phyloP scores from a whole-genome alignment of 2,888 invertebrate genomes.

The Oithona nana region DNA sequence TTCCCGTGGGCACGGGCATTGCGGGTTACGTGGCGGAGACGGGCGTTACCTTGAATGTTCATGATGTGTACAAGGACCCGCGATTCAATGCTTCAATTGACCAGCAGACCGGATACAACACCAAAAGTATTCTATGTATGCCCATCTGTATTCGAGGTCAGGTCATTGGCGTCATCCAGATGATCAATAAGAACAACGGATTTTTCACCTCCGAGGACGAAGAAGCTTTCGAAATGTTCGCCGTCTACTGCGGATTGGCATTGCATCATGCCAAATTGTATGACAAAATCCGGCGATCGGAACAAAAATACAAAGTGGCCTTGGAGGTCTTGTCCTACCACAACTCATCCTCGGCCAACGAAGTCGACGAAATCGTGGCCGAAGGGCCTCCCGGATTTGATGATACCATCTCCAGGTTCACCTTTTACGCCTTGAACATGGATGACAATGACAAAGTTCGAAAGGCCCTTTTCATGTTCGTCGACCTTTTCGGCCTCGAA shows the following conservation, averaged over 20 bases:
- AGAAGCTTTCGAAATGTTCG: slow-evolving; percentile 60
- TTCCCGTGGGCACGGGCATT: slow-evolving; percentile 55
- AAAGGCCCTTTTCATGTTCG: slow-evolving; percentile 53
- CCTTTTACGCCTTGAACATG: slow-evolving; percentile 50
- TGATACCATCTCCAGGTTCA: slow-evolving; percentile 34
- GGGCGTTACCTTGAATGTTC: slow-evolving; percentile 57
- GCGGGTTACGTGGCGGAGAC: slow-evolving; percentile 62
- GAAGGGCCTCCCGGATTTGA: slow-evolving; percentile 4
- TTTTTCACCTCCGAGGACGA: slow-evolving; percentile 42
- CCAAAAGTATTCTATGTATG: slow-evolving; percentile 57
- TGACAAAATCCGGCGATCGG: slow-evolving; percentile 57
- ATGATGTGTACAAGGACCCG: slow-evolving; percentile 57
- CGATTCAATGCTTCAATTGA: slow-evolving; percentile 53
- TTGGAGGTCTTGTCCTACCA: slow-evolving; percentile 66
- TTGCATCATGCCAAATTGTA: slow-evolving; percentile 66
- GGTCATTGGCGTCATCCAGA: slow-evolving; percentile 68
- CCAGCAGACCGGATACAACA: slow-evolving; percentile 42
- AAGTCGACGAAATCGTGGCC: slow-evolving; percentile 36
- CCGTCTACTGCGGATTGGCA: slow-evolving; percentile 64
- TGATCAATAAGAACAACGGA: slow-evolving; percentile 47
- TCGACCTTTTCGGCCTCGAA: slow-evolving; percentile 43
- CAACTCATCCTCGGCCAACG: slow-evolving; percentile 48
- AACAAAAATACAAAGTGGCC: slow-evolving; percentile 60
- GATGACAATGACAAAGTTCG: slow-evolving; percentile 50
- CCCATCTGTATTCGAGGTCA: slow-evolving; percentile 58